Evolutionary conservation across 2,888 invertebrate genomes (phyloP), one percentile per base, ranked within the genome.

Genomic region (Agriotes lineatus): DNA sequence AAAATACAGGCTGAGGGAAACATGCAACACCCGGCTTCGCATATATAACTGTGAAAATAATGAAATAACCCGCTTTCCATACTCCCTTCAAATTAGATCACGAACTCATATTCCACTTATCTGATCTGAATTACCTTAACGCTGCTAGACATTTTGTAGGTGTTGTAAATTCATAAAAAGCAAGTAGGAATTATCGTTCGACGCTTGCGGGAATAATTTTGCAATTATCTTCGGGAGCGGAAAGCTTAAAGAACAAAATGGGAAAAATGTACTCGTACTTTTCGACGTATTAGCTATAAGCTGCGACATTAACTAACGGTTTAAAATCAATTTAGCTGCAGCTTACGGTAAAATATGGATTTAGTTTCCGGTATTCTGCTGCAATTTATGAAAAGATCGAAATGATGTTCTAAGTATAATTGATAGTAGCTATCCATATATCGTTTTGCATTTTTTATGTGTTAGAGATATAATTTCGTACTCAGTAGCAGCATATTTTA

Each of bases 1-100:
- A 76, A 78, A 75, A 76, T 73, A 76, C 65, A 72, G 69, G 69
- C 67, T 60, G 67, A 62, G 45, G 61, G 45, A 69, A 72, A 77
- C 76, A 76, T 77, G 77, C 76, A 75, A 77, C 70, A 65, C 52
- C 44, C 60, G 52, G 12, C 44, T 63, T 35, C 57, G 54, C 68
- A 67, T 65, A 72, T 64, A 72, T 69, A 63, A 54, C 73, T 57
- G 66, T 62, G 72, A 65, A 74, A 75, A 75, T 76, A 76, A 75
- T 73, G 72, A 75, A 74, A 76, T 74, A 73, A 74, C 72, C 67
- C 59, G 71, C 59, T 70, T 71, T 65, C 57, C 68, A 64, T 56
- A 67, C 61, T 67, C 64, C 72, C 67, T 69, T 74, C 66, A 75
- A 74, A 76, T 75, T 76, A 67, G 72, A 72, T 73, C 75, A 75